Evolutionary conservation across 2,797 vertebrate species (phyloP).

Genomic region (Coregonus suidteri): DNA sequence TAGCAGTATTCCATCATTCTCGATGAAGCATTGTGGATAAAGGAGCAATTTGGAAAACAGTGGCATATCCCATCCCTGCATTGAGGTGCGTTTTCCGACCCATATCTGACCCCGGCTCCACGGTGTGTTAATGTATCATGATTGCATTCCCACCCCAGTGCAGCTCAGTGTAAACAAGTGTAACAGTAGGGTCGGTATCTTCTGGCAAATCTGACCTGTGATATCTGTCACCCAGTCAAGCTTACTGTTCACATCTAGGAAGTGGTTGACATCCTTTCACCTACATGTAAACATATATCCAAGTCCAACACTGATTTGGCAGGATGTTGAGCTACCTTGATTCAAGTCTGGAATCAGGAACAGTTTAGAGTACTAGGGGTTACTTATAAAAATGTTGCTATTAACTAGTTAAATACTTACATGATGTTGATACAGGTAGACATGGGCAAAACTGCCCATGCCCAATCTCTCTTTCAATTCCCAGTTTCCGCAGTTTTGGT

Average conservation of each 20-base stretch:
- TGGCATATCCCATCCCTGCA: too few relatives aligned
- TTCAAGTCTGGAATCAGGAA: neutral
- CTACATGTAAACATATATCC: neutral
- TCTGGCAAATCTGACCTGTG: too few relatives aligned
- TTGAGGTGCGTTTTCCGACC: too few relatives aligned
- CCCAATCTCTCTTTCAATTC: constrained; percentile 90
- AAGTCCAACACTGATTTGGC: neutral
- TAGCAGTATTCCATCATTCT: too few relatives aligned
- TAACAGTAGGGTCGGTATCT: too few relatives aligned
- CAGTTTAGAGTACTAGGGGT: neutral
- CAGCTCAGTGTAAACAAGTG: too few relatives aligned
- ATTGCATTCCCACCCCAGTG: too few relatives aligned
- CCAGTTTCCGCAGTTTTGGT: constrained; percentile 83
- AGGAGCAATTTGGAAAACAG: too few relatives aligned
- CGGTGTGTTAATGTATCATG: too few relatives aligned
- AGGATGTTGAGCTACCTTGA: neutral
- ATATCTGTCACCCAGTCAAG: neutral
- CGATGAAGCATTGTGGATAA: too few relatives aligned
- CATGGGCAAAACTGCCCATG: constrained; percentile 90
- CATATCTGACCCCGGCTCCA: too few relatives aligned
- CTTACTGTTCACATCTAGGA: neutral
- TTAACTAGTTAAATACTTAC: constrained; percentile 64
- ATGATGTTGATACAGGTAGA: constrained; percentile 87
- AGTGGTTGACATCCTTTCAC: neutral
- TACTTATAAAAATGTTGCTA: neutral